Base-by-base conservation (phyloP, 2,113 vertebrate species). In the Noctilio leporinus region DNA sequence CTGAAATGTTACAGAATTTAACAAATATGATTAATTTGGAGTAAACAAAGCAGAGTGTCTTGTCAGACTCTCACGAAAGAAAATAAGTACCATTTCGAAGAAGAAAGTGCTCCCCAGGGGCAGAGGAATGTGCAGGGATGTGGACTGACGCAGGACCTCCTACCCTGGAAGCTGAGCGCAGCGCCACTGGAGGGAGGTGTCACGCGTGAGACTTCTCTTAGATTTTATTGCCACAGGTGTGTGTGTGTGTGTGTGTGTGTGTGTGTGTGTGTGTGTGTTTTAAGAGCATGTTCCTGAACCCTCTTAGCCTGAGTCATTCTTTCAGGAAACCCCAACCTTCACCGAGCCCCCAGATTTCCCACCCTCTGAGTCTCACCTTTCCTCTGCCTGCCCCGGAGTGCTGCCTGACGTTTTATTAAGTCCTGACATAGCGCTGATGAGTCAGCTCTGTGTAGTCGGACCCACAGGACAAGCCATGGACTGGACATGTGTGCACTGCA, bases 71-170 rank as follows among this genome's bases (percentile, higher is more conserved):
- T 85, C 43, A 12, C 64, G 65, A 55, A 33, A 83, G 72, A 45
- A 49, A 33, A 4, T 20, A 67, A 53, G 57, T 43, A 26, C 81
- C 59, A 0, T 70, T 70, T 85, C 8, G 35, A 64, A 82, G 38
- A 64, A 40, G 35, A 10, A 43, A 14, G 24, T 43, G 2, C 19
- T 77, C 47, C 40, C 0, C 6, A 9, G n/a, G 57, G 30, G 7
- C 14, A 1, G 55, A 49, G 4, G 16, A 75, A 5, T 16, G 17
- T 9, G 10, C 4, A 0, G 35, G 24, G n/a, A 12, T 26, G 7
- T 78, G 8, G 43, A 20, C 65, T 67, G 38, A 15, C 3, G 35
- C 6, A 12, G 11, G 5, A 10, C 28, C 49, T 75, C 51, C 9
- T 33, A 10, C n/a, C 45, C 45, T 14, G 19, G 16, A 12, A 4